Evolutionary conservation across 2,888 invertebrate species (phyloP), one percentile per base, ranked within the genome.

Genomic region (Aquatica leii): DNA sequence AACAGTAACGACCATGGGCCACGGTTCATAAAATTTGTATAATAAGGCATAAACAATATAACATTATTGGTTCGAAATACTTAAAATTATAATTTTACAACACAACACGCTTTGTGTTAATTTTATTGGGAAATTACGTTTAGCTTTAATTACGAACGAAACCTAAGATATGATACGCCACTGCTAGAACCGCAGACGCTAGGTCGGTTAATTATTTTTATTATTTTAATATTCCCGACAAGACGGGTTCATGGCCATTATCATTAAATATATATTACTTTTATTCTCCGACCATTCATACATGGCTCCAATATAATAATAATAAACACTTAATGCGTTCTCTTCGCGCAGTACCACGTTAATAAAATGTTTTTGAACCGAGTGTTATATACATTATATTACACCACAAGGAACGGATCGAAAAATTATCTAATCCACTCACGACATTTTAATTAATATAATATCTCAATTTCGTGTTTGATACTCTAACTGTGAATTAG

Each of bases 231-330:
- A 80, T 78, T 76, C 78, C 69, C 78, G 76, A 74, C 76, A 78
- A 79, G 79, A 80, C 80, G 80, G 80, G 82, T 81, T 81, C 82
- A 82, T 72, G 82, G 82, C 78, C 82, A 78, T 80, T 80, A 80
- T 79, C 81, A 81, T 82, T 82, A 82, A 81, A 81, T 81, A 81
- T 81, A 63, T 79, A 80, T 81, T 81, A 81, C 79, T 81, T 81
- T 81, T 81, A 80, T 80, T 76, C 76, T 74, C 75, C 74, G 75
- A 76, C 77, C 77, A 75, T 78, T 78, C 75, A 77, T 75, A 75
- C 76, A 78, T 79, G 80, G 80, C 81, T 80, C 78, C 80, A 74
- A 76, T 78, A 77, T 80, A 80, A 79, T 78, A 79, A 80, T 78
- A 80, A 70, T 71, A 71, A 71, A 63, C 63, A 63, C 63, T 63